Evolutionary conservation across 2,797 vertebrate species (phyloP).

Genomic region (Microctenopoma steveboyesi): DNA sequence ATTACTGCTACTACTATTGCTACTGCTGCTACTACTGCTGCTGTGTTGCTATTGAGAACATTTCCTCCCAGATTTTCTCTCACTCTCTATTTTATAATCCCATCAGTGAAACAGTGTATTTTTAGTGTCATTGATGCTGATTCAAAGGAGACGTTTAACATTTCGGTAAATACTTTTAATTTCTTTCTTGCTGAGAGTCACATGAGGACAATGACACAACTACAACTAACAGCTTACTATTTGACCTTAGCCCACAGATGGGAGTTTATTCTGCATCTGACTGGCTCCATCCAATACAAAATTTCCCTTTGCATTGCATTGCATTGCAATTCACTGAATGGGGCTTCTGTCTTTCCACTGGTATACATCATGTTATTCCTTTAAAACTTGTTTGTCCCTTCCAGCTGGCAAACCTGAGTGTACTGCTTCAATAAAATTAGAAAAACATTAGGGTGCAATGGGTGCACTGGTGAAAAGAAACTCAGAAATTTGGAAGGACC

Average conservation of each 20-base stretch:
- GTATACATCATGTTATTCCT: constrained; percentile 42
- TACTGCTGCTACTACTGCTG: too few species aligned
- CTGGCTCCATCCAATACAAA: too few species aligned
- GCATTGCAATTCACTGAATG: too few species aligned
- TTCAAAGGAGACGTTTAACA: background rate
- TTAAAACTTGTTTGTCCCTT: constrained; percentile 53
- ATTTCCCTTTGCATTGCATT: too few species aligned
- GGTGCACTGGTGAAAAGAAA: constrained; percentile 53
- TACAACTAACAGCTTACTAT: background rate
- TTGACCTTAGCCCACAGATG: too few species aligned
- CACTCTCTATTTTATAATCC: background rate
- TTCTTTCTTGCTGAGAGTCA: background rate
- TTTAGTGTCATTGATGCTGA: background rate
- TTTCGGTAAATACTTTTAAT: background rate
- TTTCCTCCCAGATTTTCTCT: too few species aligned
- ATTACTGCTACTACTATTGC: background rate
- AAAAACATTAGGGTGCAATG: constrained; percentile 50
- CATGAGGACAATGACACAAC: background rate
- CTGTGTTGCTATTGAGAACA: too few species aligned
- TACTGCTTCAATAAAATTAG: constrained; percentile 69
- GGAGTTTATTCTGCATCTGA: too few species aligned
- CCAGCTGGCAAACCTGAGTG: constrained; percentile 49
- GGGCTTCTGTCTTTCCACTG: constrained; percentile 4
- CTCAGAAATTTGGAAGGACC: constrained; percentile 46
- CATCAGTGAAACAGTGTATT: background rate